Base-by-base conservation (phyloP, 2,888 invertebrate species). In the Ophraella communa region DNA sequence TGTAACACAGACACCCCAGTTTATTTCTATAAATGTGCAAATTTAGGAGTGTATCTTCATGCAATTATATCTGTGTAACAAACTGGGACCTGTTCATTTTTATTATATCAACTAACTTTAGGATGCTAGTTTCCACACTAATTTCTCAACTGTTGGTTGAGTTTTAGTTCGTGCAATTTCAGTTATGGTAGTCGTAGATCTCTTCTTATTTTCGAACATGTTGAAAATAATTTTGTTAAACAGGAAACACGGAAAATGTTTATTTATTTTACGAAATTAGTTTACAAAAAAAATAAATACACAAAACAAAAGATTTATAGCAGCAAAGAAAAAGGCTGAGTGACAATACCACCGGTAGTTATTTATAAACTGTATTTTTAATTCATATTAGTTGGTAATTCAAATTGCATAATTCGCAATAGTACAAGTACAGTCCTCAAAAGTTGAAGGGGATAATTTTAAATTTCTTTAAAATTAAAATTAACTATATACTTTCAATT, bases 1-100 rank as follows among this genome's bases (percentile, higher is more conserved):
- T 75, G 74, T 76, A 73, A 74, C 72, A 71, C 70, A 74, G 73
- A 73, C 74, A 76, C 75, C 73, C 72, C 71, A 71, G 72, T 73
- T 71, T 72, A 73, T 74, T 73, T 72, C 75, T 72, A 71, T 69
- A 70, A 72, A 74, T 71, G 72, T 71, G 67, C 61, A 66, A 66
- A 68, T 68, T 68, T 66, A 61, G 62, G 55, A 59, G 64, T 55
- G 62, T 60, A 68, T 66, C 64, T 66, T 57, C 51, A 62, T 62
- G 64, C 62, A 68, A 66, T 68, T 66, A 68, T 63, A 58, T 58
- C 4, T 10, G 44, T 63, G 59, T 49, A 66, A 62, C 57, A 59
- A 54, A 56, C 55, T 62, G 53, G 33, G 62, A 58, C 62, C 53
- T 63, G 60, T 61, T 55, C 58, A 62, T 62, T 61, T 67, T 67